Base-by-base conservation (phyloP, 2,113 vertebrate genomes). In the Macrotus californicus region DNA sequence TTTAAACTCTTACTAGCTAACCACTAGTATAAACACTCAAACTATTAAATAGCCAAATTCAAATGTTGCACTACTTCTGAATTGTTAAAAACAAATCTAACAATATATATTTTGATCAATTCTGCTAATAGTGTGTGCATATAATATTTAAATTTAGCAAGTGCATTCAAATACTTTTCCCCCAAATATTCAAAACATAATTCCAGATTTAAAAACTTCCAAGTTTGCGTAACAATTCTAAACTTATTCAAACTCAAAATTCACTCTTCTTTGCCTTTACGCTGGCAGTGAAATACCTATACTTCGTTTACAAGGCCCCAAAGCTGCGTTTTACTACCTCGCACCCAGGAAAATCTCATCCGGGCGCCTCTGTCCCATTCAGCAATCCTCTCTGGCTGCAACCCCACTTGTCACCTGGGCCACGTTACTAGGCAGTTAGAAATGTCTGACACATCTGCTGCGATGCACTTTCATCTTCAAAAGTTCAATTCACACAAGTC, bases 171-270 rank as follows among this genome's bases (percentile, higher is more conserved):
- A 85, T 66, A 59, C 5, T 83, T 91, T 48, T 5, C 85, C 46
- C 48, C 0, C 70, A 87, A 72, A 91, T 61, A 81, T 66, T 93
- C 61, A 75, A 82, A 96, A 59, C 61, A 85, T 36, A 39, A n/a
- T n/a, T 88, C 46, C 69, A 91, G 77, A 89, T 12, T 67, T 12
- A 85, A 84, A 82, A 54, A 52, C 41, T 54, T 61, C 36, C 80
- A 93, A 86, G 92, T 69, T 93, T 50, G 83, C 72, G 92, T 79
- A 50, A 79, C 16, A 64, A 93, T 14, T 54, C 46, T 84, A 59
- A 80, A 89, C 21, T 69, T 85, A 80, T 22, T 36, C 56, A 39
- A 96, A 86, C 29, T 41, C 22, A 82, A 93, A 85, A 80, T 36
- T 48, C 66, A 61, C 12, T 69, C 26, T 48, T 29, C 15, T 87